Base-by-base conservation (phyloP, 2,797 vertebrate genomes). In the Pangasius mekongensis region DNA sequence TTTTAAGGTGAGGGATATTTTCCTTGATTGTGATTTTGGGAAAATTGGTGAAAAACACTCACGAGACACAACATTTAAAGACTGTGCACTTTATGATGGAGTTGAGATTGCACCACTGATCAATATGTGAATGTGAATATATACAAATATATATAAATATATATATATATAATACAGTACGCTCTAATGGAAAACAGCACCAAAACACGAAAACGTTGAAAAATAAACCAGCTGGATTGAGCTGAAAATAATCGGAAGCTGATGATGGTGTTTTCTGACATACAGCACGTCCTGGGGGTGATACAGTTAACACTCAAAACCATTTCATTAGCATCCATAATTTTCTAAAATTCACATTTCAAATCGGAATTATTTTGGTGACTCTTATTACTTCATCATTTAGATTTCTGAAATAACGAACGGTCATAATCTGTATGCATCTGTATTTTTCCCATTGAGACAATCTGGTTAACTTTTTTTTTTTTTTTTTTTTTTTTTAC, bases 71-170 rank as follows among this genome's bases (percentile, higher is more conserved):
- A 6, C 0, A 7, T n/a, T 54, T 43, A 52, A 43, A 18, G 39
- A 58, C 33, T 73, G 76, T 49, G 52, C 66, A 86, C 54, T 83
- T 74, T 83, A 62, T 77, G 84, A 22, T 67, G 64, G 16, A 47
- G 20, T 13, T 24, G 54, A 56, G 54, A 4, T 54, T 69, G 49
- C 71, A 69, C 30, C 78, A 73, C 43, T 62, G 84, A 77, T 73
- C 69, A 69, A 16, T 49, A 88, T 67, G 73, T 43, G 78, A 89
- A 86, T 47, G 18, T 54, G 47, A 56, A 86, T 85, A 67, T 85
- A 47, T 1, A 30, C 30, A 4, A 3, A n/a, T 30, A 5, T 30
- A 3, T 54, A 30, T 54, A 30, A 16, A 77, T n/a, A 74, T 30
- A 8, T n/a, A 2, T 49, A 8, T 52, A 30, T 30, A 77, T 30